Evolutionary conservation across 2,797 vertebrate genomes (phyloP), one percentile per base, ranked within the genome.

Genomic region (Serranus cabrilla): DNA sequence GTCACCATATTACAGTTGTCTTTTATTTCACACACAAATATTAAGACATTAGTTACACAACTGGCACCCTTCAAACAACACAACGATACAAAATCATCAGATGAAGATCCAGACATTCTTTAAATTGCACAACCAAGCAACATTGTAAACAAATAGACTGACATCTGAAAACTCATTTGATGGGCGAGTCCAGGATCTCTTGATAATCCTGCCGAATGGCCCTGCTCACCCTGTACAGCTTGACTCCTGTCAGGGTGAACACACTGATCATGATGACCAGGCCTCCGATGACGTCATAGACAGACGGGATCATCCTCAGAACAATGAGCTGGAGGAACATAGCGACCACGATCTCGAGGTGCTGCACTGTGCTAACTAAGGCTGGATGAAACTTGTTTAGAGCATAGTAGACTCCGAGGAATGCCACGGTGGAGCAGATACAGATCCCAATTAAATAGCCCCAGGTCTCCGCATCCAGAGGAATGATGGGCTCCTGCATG

Each of bases 401-500:
- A 79, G 97, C 97, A 0, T 99, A 97, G 93, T 99, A 99, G 78
- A 99, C 97, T 40, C 98, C 98, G 17, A 99, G 93, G 90, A 99
- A 99, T 2, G 98, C 98, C 86, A 95, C 97, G 2, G 98, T 99
- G 85, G 98, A 99, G 92, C 98, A 99, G 85, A 97, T 89, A 63
- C 98, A 99, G 93, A 99, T 98, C 83, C 96, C 97, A 55, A 96
- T 95, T 73, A 99, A 96, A 87, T 99, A 99, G 78, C 97, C 97
- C 98, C 98, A 99, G 34, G 98, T 99, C 93, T 99, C 97, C 85
- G 94, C 96, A 25, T 99, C 97, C 90, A 99, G 89, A 39, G 97
- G 98, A 67, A 99, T 95, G 23, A 99, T 98, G 50, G 98, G 98
- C 89, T 99, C 96, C 93, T 99, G 98, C 95, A 99, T 97, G 87